phyloP scores from a whole-genome alignment of 1,140 invertebrate genomes.

The Sycophila sp. region DNA sequence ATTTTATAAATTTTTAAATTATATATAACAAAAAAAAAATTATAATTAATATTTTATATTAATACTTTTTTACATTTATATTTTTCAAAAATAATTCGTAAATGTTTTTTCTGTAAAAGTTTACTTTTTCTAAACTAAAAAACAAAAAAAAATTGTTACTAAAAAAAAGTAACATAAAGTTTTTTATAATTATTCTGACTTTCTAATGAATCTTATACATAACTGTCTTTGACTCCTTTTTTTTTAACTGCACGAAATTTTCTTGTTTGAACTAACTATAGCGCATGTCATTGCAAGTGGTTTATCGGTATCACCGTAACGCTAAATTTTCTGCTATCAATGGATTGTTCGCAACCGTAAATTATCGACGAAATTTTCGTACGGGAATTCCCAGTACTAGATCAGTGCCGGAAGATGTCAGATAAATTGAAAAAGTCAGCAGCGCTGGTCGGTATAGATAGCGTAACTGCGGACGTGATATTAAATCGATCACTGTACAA shows the following conservation, averaged over 20 bases:
- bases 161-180: background rate
- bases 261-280: background rate
- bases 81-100: too few species aligned
- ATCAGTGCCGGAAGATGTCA: background rate
- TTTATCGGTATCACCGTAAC: too few species aligned
- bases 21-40: background rate
- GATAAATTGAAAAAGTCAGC: constrained; percentile 10
- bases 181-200: background rate
- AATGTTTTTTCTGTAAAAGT: too few species aligned
- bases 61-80: too few species aligned
- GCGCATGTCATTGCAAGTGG: too few species aligned
- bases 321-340: background rate
- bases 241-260: background rate
- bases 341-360: background rate
- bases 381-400: background rate
- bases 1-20: background rate
- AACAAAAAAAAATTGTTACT: background rate
- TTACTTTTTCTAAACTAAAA: background rate
- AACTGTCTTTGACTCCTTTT: background rate
- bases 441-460: background rate
- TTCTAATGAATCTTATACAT: too few species aligned
- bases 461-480: background rate
- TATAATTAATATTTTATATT: background rate
- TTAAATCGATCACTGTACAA: constrained; percentile 11
- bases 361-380: background rate